Evolutionary conservation across 2,797 vertebrate species (phyloP).

Genomic region (Peromyscus attwateri): DNA sequence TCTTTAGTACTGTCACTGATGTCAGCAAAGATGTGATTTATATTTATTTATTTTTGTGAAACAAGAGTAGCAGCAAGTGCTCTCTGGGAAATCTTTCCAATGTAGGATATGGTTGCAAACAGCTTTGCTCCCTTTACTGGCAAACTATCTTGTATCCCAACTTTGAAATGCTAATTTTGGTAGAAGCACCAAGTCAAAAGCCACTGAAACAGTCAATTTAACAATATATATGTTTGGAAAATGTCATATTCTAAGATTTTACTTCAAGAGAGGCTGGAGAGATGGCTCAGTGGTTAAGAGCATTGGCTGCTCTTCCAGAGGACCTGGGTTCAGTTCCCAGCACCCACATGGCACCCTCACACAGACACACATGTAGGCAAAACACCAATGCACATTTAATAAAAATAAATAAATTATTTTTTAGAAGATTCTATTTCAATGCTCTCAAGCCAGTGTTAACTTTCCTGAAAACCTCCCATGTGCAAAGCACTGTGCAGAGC

Average conservation of each 20-base stretch:
- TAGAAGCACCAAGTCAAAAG: not conserved
- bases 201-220: not conserved
- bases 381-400: not conserved
- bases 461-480: not conserved
- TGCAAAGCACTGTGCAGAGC: not conserved
- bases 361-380: not conserved
- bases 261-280: not conserved
- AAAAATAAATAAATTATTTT: not conserved
- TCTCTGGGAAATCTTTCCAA: constrained; percentile 1
- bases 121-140: constrained; percentile 4
- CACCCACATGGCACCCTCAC: not conserved
- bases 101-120: not conserved
- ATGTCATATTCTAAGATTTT: constrained; percentile 36
- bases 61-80: not conserved
- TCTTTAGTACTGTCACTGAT: not conserved
- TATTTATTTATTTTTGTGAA: not conserved
- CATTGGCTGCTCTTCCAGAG: not conserved
- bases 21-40: no score
- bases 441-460: not conserved
- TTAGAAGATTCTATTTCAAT: not conserved
- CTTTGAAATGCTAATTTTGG: constrained; percentile 35
- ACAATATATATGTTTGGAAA: not conserved
- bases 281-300: not conserved
- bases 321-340: not conserved
- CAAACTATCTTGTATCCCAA: not conserved